Evolutionary conservation across 2,797 vertebrate genomes (phyloP).

Genomic region (Neoniphon sammara): DNA sequence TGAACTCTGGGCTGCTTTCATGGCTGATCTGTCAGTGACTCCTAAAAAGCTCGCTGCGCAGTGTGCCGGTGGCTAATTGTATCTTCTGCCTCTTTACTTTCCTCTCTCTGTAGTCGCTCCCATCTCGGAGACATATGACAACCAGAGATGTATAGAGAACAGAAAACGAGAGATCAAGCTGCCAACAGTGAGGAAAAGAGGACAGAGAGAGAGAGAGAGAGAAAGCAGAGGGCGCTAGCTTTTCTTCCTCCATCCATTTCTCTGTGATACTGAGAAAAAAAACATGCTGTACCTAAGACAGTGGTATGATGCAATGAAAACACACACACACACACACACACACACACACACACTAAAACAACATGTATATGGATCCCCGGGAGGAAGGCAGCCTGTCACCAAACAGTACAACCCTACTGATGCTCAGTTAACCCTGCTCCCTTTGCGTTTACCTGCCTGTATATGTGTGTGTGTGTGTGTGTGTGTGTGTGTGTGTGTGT

Average conservation of each 20-base stretch:
- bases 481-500: slow-evolving; percentile 1
- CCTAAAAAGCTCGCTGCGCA: slow-evolving; percentile 13
- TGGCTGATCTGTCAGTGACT: slow-evolving; percentile 13
- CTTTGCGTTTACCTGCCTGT: slow-evolving; percentile 43
- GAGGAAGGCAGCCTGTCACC: slow-evolving; percentile 41
- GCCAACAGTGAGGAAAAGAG: slow-evolving; percentile 22
- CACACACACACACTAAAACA: slow-evolving; percentile 10
- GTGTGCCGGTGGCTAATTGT: slow-evolving; percentile 30
- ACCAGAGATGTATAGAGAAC: slow-evolving; percentile 15
- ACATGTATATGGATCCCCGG: slow-evolving; percentile 29
- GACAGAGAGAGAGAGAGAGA: slow-evolving; percentile 8
- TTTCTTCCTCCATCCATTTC: slow-evolving; percentile 10
- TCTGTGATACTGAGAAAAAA: slow-evolving; percentile 20
- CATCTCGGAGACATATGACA: slow-evolving; percentile 32
- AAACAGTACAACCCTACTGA: slow-evolving; percentile 51
- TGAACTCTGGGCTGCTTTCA: not conserved
- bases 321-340: slow-evolving; percentile 19
- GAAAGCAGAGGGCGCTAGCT: slow-evolving; percentile 22
- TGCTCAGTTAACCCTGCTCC: slow-evolving; percentile 56
- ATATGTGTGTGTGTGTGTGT: slow-evolving; percentile 10
- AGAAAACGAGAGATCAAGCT: slow-evolving; percentile 25
- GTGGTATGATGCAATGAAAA: slow-evolving; percentile 18
- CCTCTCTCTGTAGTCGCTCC: slow-evolving; percentile 31
- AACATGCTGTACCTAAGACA: slow-evolving; percentile 23
- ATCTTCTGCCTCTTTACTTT: slow-evolving; percentile 24